Evolutionary conservation across 2,888 invertebrate species (phyloP), one percentile per base, ranked within the genome.

Genomic region (Abrostola tripartita): DNA sequence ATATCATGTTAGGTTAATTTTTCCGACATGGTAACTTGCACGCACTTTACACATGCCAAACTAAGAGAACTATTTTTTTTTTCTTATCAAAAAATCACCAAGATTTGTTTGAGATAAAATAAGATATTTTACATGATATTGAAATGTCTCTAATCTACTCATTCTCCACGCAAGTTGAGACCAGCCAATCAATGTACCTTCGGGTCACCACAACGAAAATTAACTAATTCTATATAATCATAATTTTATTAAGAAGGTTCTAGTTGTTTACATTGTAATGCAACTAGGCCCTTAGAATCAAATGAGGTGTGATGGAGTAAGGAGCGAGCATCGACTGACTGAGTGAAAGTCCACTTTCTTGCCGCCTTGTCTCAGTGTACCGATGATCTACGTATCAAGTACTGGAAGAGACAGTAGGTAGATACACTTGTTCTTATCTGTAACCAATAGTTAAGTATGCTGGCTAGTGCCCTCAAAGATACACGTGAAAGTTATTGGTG

Each of bases 281-380:
- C 85, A 89, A 78, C 81, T 67, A 68, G 85, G 84, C 88, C 87
- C 86, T 88, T 86, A 81, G 84, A 85, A 87, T 86, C 84, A 88
- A 92, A 91, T 88, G 90, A 92, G 90, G 91, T 92, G 91, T 90
- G 92, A 93, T 92, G 86, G 85, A 92, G 87, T 87, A 90, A 91
- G 90, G 90, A 91, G 90, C 87, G 85, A 85, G 88, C 90, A 89
- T 92, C 90, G 87, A 85, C 83, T 92, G 90, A 89, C 89, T 84
- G 77, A 92, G 94, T 91, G 94, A 94, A 94, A 94, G 94, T 94
- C 78, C 86, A 90, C 93, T 93, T 94, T 94, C 93, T 89, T 93
- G 77, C 85, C 79, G 85, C 81, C 86, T 86, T 88, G 89, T 90
- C 86, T 88, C 86, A 83, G 79, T 84, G 83, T 81, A 78, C 60